Evolutionary conservation across 2,113 vertebrate species (phyloP).

Genomic region (Serinus canaria): DNA sequence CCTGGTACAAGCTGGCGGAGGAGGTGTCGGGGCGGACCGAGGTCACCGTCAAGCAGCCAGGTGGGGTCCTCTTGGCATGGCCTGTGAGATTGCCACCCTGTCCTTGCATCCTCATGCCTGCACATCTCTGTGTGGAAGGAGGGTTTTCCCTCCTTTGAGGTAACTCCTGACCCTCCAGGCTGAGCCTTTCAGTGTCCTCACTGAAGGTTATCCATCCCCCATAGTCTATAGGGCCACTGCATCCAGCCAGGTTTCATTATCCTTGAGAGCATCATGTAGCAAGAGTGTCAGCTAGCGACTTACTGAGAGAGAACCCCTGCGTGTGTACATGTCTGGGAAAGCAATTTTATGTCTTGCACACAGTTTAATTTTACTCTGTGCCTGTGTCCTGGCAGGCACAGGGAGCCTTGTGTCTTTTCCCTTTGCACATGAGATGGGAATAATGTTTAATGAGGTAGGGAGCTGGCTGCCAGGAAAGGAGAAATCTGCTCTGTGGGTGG

Average conservation of each 20-base stretch:
- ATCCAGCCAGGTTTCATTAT: neutral
- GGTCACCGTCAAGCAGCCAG: slow-evolving; percentile 88
- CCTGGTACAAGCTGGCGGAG: slow-evolving; percentile 83
- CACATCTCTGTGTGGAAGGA: fast-evolving
- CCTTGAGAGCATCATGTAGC: neutral
- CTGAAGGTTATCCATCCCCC: neutral
- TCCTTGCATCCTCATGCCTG: neutral
- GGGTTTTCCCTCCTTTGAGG: neutral
- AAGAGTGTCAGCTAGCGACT: neutral
- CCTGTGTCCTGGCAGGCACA: neutral
- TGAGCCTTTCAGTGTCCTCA: neutral
- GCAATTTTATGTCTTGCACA: neutral
- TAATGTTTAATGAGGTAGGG: neutral
- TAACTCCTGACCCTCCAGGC: neutral
- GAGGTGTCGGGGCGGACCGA: slow-evolving; percentile 84
- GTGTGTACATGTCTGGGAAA: neutral
- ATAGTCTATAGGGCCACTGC: fast-evolving
- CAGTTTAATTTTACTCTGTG: neutral
- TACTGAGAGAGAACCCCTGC: neutral
- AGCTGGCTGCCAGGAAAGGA: neutral
- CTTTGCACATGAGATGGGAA: neutral
- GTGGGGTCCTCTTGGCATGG: neutral
- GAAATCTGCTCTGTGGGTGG: neutral
- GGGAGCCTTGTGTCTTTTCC: neutral
- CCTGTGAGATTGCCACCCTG: fast-evolving